Evolutionary conservation across 2,113 vertebrate genomes (phyloP), one percentile per base, ranked within the genome.

Genomic region (Puntigrus tetrazona): DNA sequence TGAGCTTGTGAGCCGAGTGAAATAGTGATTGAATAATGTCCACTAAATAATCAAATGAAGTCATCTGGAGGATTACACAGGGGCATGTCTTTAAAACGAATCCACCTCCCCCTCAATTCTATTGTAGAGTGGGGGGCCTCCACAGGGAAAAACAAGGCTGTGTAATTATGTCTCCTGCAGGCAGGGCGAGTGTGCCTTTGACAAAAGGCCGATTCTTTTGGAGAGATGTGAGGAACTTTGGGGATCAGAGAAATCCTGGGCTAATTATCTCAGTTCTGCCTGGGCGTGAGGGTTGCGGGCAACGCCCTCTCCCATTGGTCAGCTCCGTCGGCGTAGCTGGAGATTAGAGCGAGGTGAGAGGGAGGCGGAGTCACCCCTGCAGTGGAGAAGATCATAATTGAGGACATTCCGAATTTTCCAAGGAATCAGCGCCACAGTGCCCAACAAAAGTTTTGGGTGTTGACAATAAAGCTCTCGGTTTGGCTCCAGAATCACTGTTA

Each of bases 321-420:
- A 89, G 91, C 85, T 93, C 91, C 86, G 87, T 90, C 89, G 92
- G 92, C 89, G 91, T 92, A 92, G 88, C 85, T 89, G 70, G 72
- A 93, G 94, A 96, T 96, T 96, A 96, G 92, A 22, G 78, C 84
- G 89, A 92, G 93, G 57, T 86, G 45, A 59, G 55, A 73, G 76
- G 87, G 83, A 93, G 94, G 94, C 90, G 91, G 89, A 92, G 87
- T 86, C 85, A 92, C 88, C 83, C 90, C 88, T 91, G 92, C 91
- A 86, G 85, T 83, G 86, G 92, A 82, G 90, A 88, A 76, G 84
- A 84, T 84, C 78, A 65, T 81, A 52, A 81, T 52, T 76, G 70
- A 76, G 57, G 27, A 72, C 47, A 31, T 87, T 84, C 78, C 36
- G 29, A 69, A 70, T 34, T 79, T 69, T 43, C 27, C 14, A 82